Conservation (phyloP, 1,140 invertebrate genomes). For the Caenorhabditis latens region DNA sequence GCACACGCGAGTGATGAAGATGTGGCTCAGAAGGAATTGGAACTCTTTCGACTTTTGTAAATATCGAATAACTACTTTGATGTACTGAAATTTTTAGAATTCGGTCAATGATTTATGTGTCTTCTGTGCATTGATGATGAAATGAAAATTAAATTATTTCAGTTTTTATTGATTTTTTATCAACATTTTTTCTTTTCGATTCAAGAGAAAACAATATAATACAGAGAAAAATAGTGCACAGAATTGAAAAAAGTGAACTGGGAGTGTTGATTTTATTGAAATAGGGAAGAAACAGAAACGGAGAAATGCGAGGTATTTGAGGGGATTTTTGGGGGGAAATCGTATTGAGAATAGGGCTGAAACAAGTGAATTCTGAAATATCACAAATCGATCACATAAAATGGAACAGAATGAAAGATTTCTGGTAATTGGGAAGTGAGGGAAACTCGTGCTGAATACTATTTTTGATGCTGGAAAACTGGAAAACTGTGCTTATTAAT, state of each 20-base stretch:
- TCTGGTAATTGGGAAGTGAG: too few relatives aligned
- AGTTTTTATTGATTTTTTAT: conserved; percentile 12
- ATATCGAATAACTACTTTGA: neutral
- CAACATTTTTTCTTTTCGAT: conserved; percentile 12
- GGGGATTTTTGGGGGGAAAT: conserved; percentile 15
- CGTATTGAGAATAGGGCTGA: too few relatives aligned
- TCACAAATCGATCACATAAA: too few relatives aligned
- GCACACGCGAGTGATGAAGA: conserved; percentile 66
- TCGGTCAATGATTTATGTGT: neutral
- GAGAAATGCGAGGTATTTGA: conserved; percentile 47
- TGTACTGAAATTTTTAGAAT: neutral
- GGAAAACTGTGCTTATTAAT: neutral
- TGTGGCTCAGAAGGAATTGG: conserved; percentile 59
- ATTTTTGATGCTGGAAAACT: neutral
- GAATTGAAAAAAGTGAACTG: neutral
- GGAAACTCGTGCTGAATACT: conserved; percentile 44
- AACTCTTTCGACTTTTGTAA: conserved; percentile 60
- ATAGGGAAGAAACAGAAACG: neutral
- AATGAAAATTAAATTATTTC: neutral
- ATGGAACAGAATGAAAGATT: too few relatives aligned
- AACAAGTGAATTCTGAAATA: too few relatives aligned
- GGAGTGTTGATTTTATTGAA: too few relatives aligned
- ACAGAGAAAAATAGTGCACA: conserved; percentile 4
- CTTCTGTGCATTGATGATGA: neutral
- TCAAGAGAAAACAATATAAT: conserved; percentile 45